phyloP scores from a whole-genome alignment of 2,888 invertebrate species.

The Tubulanus polymorphus region DNA sequence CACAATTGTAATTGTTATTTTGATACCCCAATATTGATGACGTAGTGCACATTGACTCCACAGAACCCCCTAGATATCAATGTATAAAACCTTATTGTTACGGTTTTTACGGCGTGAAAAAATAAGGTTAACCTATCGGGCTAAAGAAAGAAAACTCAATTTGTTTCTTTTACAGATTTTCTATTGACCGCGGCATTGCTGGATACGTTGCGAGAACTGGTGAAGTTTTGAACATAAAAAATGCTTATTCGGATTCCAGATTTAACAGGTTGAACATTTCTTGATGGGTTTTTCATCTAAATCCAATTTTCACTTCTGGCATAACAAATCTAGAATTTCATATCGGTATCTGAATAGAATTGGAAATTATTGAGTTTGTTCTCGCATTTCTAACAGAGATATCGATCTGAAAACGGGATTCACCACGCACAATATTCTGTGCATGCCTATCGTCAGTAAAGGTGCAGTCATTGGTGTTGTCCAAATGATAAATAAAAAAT shows the following conservation, averaged over 20 bases:
- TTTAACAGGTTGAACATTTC: constrained; percentile 36
- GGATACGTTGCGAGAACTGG: constrained; percentile 34
- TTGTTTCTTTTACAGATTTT: constrained; percentile 22
- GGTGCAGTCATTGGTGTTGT: constrained; percentile 33
- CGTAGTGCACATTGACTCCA: too few species aligned
- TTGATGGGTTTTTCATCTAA: too few species aligned
- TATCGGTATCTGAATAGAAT: not conserved
- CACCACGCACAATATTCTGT: constrained; percentile 32
- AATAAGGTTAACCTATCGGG: too few species aligned
- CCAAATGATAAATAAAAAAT: constrained; percentile 32
- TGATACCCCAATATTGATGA: too few species aligned
- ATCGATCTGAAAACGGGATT: constrained; percentile 36
- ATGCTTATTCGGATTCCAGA: constrained; percentile 31
- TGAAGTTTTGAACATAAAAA: constrained; percentile 31
- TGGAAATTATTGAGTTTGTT: not conserved
- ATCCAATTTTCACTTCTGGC: not conserved
- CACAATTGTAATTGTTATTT: too few species aligned
- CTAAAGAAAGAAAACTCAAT: not conserved
- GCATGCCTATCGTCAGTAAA: constrained; percentile 36
- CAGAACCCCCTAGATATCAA: too few species aligned
- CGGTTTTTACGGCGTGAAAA: too few species aligned
- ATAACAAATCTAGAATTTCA: not conserved
- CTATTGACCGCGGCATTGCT: constrained; percentile 30
- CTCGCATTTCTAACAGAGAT: constrained; percentile 15
- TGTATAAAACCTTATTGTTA: too few species aligned